Percentiles rank a stretch among this genome's conserved stretches.
Evolutionary conservation across 2,888 invertebrate species (phyloP).

Genomic region (Acrobasis repandana): DNA sequence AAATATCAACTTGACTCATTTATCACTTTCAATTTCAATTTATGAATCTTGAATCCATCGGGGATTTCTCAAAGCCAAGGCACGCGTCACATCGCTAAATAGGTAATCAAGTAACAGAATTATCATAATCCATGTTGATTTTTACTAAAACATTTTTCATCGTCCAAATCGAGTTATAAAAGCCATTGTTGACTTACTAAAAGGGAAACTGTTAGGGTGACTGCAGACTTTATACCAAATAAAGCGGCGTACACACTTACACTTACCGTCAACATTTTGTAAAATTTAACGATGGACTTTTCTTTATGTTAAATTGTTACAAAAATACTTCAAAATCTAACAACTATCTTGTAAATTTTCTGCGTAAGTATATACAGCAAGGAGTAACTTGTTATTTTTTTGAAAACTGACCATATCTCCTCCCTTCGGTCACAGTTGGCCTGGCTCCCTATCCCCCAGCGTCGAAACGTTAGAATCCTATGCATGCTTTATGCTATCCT

Average conservation of each 20-base stretch:
- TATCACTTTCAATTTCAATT: background rate
- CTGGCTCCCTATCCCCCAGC: no score
- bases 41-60: conserved; percentile 20
- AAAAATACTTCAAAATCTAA: no score
- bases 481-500: no score
- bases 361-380: no score
- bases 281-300: no score
- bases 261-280: background rate
- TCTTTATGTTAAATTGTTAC: no score
- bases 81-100: conserved; percentile 38
- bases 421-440: no score
- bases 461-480: no score
- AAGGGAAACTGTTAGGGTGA: conserved; percentile 38
- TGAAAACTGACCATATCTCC: no score
- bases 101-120: conserved; percentile 33
- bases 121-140: conserved; percentile 55
- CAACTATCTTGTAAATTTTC: no score
- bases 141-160: conserved; percentile 63
- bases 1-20: background rate
- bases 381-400: no score
- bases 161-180: conserved; percentile 69
- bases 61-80: conserved; percentile 14
- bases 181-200: conserved; percentile 69
- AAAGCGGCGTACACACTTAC: background rate
- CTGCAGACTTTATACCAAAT: background rate